Base-by-base conservation (phyloP, 2,113 vertebrate genomes). In the Puntigrus tetrazona region DNA sequence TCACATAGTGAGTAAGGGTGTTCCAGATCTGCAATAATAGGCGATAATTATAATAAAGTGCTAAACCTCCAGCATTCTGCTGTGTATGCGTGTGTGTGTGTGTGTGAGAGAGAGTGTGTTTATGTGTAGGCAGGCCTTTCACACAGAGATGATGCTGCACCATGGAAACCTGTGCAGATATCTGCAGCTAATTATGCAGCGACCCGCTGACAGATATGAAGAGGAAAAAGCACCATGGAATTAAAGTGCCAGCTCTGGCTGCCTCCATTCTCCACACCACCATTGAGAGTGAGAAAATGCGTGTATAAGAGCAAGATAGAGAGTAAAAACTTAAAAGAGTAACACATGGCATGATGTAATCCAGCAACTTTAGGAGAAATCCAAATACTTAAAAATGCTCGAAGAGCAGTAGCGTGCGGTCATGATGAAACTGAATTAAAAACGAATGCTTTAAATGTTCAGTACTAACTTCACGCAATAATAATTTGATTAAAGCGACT, bases 201-300 rank as follows among this genome's bases (percentile, higher is more conserved):
- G 85, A 89, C 87, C 76, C 45, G 83, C 88, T 87, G 89, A 90
- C 87, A 88, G 87, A 89, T 81, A 88, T 84, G 81, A 88, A 78
- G 82, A 87, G 27, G 78, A 88, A 87, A 82, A 86, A 87, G 87
- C 87, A 90, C 92, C 92, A 91, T 92, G 90, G 92, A 93, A 94
- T 90, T 91, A 88, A 89, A 81, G 87, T 87, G 85, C 87, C 86
- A 87, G 83, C 72, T 81, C 75, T 78, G 45, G 86, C 74, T 72
- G 82, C 75, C 65, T 85, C 36, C 75, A 74, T 80, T 87, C 83
- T 84, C 72, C 63, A 72, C 47, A 72, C 57, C 81, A 69, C 31
- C 65, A 72, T 31, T 50, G 25, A 69, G 50, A 83, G 76, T 45
- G 7, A 61, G 27, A 83, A 57, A 67, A 65, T 41, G 61, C 34